These are phyloP conservation scores for Semnornis frantzii DNA, from an alignment of 2,113 vertebrate species.

Conservation along the genomic window DNA sequence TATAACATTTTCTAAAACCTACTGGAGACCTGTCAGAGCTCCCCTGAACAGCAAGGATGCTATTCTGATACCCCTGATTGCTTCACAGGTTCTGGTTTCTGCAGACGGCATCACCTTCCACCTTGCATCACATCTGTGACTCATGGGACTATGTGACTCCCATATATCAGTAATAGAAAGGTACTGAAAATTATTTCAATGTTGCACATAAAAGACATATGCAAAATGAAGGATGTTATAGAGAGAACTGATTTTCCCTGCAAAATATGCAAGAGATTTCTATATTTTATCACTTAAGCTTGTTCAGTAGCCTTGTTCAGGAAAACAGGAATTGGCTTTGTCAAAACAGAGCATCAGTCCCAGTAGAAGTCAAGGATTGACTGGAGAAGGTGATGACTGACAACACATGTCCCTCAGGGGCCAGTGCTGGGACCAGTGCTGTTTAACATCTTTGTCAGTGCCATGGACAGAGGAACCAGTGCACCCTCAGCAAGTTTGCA, in stretches of 20 bases:
- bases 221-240: not conserved
- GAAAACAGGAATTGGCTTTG: not conserved
- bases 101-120: not conserved
- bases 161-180: not conserved
- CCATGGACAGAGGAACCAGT: no score
- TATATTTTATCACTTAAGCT: not conserved
- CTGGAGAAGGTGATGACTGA: accelerated
- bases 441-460: no score
- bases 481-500: no score
- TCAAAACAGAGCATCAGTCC: not conserved
- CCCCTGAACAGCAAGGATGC: not conserved
- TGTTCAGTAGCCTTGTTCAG: not conserved
- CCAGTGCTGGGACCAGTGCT: no score
- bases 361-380: accelerated
- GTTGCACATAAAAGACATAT: not conserved
- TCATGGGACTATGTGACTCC: not conserved
- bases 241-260: not conserved
- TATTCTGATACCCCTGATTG: not conserved
- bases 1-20: not conserved
- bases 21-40: not conserved
- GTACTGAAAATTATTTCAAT: not conserved
- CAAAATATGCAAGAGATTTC: not conserved
- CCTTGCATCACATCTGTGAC: not conserved
- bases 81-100: not conserved
- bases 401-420: not conserved